These are phyloP conservation scores for Drosophila mulleri DNA, from an alignment of 2,888 invertebrate genomes.

Conservation along the genomic window DNA sequence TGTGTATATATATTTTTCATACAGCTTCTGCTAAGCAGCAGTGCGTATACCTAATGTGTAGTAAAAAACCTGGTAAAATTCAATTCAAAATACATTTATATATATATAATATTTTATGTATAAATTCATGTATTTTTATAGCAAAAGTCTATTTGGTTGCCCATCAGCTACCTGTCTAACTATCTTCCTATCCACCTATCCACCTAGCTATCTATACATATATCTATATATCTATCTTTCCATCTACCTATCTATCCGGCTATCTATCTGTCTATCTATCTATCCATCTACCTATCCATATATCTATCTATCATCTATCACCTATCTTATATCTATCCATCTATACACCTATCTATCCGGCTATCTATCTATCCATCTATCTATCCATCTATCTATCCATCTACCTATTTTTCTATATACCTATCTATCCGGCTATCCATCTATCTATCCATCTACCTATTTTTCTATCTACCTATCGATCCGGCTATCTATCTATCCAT, in stretches of 20 bases:
- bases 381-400: background rate
- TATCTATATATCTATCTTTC: background rate
- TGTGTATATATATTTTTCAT: background rate
- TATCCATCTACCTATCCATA: background rate
- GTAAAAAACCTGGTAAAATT: background rate
- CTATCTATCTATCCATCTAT: background rate
- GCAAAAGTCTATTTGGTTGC: too few relatives aligned
- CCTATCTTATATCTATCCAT: too few relatives aligned
- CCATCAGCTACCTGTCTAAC: too few relatives aligned
- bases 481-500: too few relatives aligned
- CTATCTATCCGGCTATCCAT: background rate
- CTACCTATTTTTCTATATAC: background rate
- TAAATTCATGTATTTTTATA: too few relatives aligned
- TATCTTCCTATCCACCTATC: too few relatives aligned
- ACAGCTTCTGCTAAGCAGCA: background rate
- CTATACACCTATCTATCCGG: background rate
- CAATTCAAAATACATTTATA: background rate
- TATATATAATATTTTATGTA: too few relatives aligned
- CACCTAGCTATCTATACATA: background rate
- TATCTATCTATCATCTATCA: background rate
- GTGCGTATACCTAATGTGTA: constrained; percentile 26
- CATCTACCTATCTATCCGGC: background rate
- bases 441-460: background rate
- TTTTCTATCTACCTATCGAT: background rate
- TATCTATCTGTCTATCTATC: background rate